Evolutionary conservation across 2,797 vertebrate species (phyloP).

Genomic region (Acrossocheilus fasciatus): DNA sequence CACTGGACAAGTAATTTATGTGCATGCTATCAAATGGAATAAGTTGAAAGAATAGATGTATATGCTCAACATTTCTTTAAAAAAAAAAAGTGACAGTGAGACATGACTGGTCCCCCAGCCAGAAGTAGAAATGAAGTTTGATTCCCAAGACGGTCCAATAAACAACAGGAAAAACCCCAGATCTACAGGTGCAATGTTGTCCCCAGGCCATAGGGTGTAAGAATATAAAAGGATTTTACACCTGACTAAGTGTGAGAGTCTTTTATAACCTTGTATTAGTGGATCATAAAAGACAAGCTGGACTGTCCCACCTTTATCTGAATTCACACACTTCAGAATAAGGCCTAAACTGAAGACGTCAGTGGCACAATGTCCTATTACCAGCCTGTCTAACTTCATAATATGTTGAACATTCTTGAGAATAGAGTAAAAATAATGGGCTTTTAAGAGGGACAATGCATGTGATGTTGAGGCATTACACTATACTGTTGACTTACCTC

Average conservation of each 20-base stretch:
- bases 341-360: background rate
- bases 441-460: slow-evolving; percentile 4
- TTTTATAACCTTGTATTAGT: slow-evolving; percentile 46
- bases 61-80: background rate
- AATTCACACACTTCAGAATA: slow-evolving; percentile 33
- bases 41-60: background rate
- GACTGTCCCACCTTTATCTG: slow-evolving; percentile 16
- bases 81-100: background rate
- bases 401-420: slow-evolving; percentile 6
- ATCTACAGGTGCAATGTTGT: slow-evolving; percentile 27
- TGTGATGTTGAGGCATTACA: slow-evolving; percentile 1
- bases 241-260: slow-evolving; percentile 33
- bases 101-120: no score
- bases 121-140: background rate
- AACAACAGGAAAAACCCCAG: background rate
- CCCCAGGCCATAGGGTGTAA: background rate
- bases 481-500: slow-evolving; percentile 8
- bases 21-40: background rate
- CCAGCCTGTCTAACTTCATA: background rate
- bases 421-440: slow-evolving; percentile 1
- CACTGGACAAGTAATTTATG: background rate
- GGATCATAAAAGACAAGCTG: slow-evolving; percentile 33
- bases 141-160: background rate
- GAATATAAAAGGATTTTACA: slow-evolving; percentile 16
- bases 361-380: background rate